Evolutionary conservation across 2,113 vertebrate species (phyloP).

Genomic region (Plotosus lineatus): DNA sequence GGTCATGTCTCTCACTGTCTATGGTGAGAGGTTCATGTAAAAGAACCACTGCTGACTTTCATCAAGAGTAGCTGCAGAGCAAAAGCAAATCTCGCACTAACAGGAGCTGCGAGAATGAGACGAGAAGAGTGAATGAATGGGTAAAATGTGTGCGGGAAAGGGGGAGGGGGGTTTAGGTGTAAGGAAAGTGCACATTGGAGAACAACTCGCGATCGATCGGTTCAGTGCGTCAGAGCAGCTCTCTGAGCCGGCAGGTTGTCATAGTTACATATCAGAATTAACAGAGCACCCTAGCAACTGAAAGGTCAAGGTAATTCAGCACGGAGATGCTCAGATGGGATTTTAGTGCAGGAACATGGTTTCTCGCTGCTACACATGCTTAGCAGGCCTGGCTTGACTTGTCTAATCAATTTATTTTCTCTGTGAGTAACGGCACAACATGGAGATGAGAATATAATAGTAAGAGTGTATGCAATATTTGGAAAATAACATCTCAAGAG

Average conservation of each 20-base stretch:
- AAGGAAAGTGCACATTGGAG: slow-evolving; percentile 39
- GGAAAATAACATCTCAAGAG: slow-evolving; percentile 21
- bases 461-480: neutral
- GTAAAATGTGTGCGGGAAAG: neutral
- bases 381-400: slow-evolving; percentile 30
- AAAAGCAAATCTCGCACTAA: slow-evolving; percentile 7
- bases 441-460: neutral
- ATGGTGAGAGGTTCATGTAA: no score
- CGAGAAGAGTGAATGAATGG: slow-evolving; percentile 32
- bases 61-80: slow-evolving; percentile 27
- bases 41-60: no score
- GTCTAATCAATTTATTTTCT: slow-evolving; percentile 28
- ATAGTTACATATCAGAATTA: slow-evolving; percentile 59
- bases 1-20: no score
- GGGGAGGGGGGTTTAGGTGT: neutral
- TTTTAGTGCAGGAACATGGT: slow-evolving; percentile 49
- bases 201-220: slow-evolving; percentile 51
- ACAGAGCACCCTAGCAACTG: slow-evolving; percentile 54
- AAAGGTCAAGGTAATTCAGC: slow-evolving; percentile 58
- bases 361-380: slow-evolving; percentile 21
- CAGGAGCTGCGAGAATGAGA: slow-evolving; percentile 6
- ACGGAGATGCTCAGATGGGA: slow-evolving; percentile 45
- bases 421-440: slow-evolving; percentile 25
- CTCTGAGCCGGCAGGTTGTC: slow-evolving; percentile 48
- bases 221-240: slow-evolving; percentile 48